phyloP scores from a whole-genome alignment of 2,797 vertebrate species.

The Simalia tracyae region DNA sequence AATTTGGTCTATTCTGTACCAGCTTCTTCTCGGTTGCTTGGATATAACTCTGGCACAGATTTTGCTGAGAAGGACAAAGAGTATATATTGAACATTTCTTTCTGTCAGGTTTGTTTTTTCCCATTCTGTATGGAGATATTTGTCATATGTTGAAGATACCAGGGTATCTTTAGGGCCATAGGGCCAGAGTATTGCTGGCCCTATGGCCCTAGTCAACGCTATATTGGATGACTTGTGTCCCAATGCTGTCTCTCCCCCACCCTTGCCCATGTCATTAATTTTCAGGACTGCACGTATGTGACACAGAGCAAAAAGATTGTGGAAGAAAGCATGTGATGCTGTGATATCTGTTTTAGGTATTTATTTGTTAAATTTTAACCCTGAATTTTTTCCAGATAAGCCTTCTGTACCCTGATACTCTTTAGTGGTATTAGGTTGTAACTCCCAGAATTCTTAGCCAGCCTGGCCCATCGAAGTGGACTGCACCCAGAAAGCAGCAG shows the following conservation, averaged over 20 bases:
- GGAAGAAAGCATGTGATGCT: constrained; percentile 1
- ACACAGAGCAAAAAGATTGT: neutral
- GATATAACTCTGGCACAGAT: constrained; percentile 26
- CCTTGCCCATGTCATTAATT: neutral
- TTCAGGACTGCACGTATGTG: neutral
- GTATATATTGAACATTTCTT: constrained; percentile 52
- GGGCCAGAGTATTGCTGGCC: neutral
- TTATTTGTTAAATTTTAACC: neutral
- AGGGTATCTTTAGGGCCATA: neutral
- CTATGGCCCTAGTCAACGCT: neutral
- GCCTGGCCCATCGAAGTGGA: neutral
- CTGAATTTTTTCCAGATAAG: neutral
- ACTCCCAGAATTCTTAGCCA: neutral
- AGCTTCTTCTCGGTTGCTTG: neutral
- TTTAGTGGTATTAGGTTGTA: neutral
- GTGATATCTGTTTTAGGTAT: neutral
- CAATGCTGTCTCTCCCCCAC: neutral
- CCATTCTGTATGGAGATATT: neutral
- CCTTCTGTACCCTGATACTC: neutral
- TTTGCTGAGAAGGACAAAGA: constrained; percentile 50
- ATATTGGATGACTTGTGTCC: neutral
- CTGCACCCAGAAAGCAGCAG: neutral
- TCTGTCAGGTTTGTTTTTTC: constrained; percentile 43
- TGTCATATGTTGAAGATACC: constrained; percentile 24
- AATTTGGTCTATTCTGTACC: neutral